A percentile compares a stretch with the other conserved stretches of the same genome.
Conservation (phyloP, 2,888 invertebrate genomes). For the Lycaena phlaeas region DNA sequence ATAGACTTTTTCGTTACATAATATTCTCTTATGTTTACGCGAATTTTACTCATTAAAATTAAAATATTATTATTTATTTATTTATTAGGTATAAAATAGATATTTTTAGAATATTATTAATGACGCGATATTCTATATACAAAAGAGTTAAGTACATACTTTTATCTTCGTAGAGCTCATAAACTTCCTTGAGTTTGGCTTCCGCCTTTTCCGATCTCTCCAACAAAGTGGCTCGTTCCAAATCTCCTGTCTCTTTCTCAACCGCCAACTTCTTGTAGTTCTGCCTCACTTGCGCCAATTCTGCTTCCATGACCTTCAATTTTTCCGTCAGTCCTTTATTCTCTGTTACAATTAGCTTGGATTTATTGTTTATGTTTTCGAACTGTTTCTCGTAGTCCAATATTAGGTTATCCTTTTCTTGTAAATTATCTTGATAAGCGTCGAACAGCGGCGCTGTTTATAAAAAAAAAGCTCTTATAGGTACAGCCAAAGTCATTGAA, state of each 20-base stretch:
- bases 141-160: too few relatives aligned
- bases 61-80: too few relatives aligned
- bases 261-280: slow-evolving; percentile 48
- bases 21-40: too few relatives aligned
- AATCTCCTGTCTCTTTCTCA: slow-evolving; percentile 58
- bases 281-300: slow-evolving; percentile 48
- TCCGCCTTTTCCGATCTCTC: slow-evolving; percentile 81
- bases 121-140: too few relatives aligned
- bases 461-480: slow-evolving; percentile 1
- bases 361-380: slow-evolving; percentile 78
- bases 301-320: slow-evolving; percentile 39
- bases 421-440: slow-evolving; percentile 84
- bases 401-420: slow-evolving; percentile 83
- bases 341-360: slow-evolving; percentile 79
- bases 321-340: slow-evolving; percentile 75
- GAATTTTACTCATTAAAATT: too few relatives aligned
- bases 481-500: too few relatives aligned
- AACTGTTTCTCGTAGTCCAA: slow-evolving; percentile 80
- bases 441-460: slow-evolving; percentile 77
- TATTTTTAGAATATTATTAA: too few relatives aligned
- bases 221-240: slow-evolving; percentile 61
- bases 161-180: slow-evolving; percentile 82
- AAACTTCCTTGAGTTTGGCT: slow-evolving; percentile 81
- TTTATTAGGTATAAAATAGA: too few relatives aligned
- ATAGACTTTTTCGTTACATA: too few relatives aligned